Evolutionary conservation across 2,888 invertebrate species (phyloP).

Genomic region (Sphaerophoria rueppellii): DNA sequence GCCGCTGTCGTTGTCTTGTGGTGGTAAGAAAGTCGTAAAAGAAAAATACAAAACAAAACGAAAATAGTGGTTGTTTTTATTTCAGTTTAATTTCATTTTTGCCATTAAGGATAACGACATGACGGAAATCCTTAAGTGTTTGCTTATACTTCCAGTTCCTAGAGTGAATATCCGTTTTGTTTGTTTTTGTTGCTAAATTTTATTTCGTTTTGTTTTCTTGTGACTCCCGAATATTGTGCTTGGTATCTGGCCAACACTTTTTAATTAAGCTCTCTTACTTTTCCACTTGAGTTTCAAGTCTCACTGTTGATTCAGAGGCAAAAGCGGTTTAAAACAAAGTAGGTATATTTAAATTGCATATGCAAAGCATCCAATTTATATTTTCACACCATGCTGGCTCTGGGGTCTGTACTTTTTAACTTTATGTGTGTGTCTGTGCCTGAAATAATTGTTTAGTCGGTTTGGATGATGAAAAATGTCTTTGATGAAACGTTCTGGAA

Average conservation of each 20-base stretch:
- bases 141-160: slow-evolving; percentile 51
- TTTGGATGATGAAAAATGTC: slow-evolving; percentile 28
- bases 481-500: slow-evolving; percentile 54
- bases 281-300: background rate
- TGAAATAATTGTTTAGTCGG: slow-evolving; percentile 12
- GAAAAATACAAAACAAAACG: background rate
- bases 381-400: slow-evolving; percentile 2
- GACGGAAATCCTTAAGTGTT: slow-evolving; percentile 59
- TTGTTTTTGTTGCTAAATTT: slow-evolving; percentile 18
- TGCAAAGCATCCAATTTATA: slow-evolving; percentile 59
- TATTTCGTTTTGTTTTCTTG: slow-evolving; percentile 29
- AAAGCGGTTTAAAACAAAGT: slow-evolving; percentile 48
- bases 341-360: slow-evolving; percentile 58
- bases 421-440: background rate
- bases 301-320: slow-evolving; percentile 52
- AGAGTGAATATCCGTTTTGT: slow-evolving; percentile 26
- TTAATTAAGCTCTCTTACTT: slow-evolving; percentile 35
- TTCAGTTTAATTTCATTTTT: slow-evolving; percentile 66
- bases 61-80: slow-evolving; percentile 43
- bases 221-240: background rate
- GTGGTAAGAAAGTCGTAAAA: slow-evolving; percentile 16
- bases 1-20: background rate
- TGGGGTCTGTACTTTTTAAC: background rate
- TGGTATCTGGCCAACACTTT: slow-evolving; percentile 60
- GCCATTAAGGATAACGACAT: slow-evolving; percentile 58